Evolutionary conservation across 2,888 invertebrate species (phyloP).

Genomic region (Erpobdella octoculata): DNA sequence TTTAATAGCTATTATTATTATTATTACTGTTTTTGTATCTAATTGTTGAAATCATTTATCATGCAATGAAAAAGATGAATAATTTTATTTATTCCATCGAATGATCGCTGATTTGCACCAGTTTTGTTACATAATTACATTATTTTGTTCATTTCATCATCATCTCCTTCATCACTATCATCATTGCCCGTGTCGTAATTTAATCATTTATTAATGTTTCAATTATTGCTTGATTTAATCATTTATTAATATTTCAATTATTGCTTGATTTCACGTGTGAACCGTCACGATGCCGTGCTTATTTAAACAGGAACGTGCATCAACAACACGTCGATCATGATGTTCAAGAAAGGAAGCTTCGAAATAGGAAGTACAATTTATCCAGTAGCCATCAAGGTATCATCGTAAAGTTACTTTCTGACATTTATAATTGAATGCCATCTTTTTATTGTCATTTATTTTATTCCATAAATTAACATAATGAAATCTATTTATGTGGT

Average conservation of each 20-base stretch:
- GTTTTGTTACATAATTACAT: too few relatives aligned
- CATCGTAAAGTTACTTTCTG: too few relatives aligned
- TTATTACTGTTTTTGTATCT: not conserved
- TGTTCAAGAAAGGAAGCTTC: slow-evolving; percentile 99
- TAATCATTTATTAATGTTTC: not conserved
- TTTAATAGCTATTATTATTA: too few relatives aligned
- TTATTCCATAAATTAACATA: too few relatives aligned
- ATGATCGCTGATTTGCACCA: too few relatives aligned
- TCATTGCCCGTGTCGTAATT: not conserved
- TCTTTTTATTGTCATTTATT: too few relatives aligned
- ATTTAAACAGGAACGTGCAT: slow-evolving; percentile 74
- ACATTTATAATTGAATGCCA: too few relatives aligned
- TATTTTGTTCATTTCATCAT: not conserved
- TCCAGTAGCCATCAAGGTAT: slow-evolving; percentile 91
- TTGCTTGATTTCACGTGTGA: too few relatives aligned
- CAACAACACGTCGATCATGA: slow-evolving; percentile 99
- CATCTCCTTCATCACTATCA: not conserved
- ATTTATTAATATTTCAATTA: not conserved
- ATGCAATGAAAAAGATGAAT: too few relatives aligned
- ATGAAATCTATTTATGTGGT: too few relatives aligned
- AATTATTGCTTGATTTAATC: not conserved
- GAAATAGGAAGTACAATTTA: slow-evolving; percentile 95
- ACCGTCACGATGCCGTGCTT: too few relatives aligned
- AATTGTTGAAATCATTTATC: not conserved
- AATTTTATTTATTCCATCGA: not conserved